A percentile compares a stretch with the other conserved stretches of the same genome.
phyloP scores from a whole-genome alignment of 2,797 vertebrate species.

The Threskiornis aethiopicus region DNA sequence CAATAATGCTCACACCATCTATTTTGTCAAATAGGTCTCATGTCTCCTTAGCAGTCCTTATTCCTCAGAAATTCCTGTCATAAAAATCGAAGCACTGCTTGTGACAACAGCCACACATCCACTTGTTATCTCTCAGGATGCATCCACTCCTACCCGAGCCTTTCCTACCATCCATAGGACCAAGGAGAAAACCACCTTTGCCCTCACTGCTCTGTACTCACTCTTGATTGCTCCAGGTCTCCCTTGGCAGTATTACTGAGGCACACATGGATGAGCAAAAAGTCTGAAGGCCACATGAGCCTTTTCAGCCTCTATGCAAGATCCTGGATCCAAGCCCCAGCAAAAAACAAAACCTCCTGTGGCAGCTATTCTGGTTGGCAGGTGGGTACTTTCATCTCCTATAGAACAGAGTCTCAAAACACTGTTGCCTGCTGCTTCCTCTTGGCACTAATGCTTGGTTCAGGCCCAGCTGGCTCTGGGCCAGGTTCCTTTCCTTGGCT shows the following conservation, averaged over 20 bases:
- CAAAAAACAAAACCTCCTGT: not conserved
- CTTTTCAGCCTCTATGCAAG: not conserved
- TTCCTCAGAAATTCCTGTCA: not conserved
- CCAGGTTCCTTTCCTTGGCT: not conserved
- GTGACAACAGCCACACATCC: not conserved
- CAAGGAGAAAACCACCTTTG: not conserved
- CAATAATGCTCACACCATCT: not conserved
- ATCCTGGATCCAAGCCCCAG: not conserved
- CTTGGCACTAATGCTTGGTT: not conserved
- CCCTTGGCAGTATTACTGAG: not conserved
- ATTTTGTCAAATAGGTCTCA: not conserved
- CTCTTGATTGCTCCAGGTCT: not conserved
- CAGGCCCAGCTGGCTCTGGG: not conserved
- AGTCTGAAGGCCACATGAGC: accelerated
- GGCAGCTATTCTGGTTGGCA: not conserved
- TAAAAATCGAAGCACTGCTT: not conserved
- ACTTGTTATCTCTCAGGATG: not conserved
- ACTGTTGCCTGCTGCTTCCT: not conserved
- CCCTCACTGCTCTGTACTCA: not conserved
- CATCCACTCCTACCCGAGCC: not conserved
- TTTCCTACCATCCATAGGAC: not conserved
- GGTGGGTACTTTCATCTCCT: not conserved
- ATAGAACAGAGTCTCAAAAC: not conserved
- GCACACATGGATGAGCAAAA: not conserved
- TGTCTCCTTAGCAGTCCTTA: not conserved